Percentiles rank a stretch among this genome's conserved stretches.
Evolutionary conservation across 2,888 invertebrate species (phyloP).

Genomic region (Cosmia trapezina): DNA sequence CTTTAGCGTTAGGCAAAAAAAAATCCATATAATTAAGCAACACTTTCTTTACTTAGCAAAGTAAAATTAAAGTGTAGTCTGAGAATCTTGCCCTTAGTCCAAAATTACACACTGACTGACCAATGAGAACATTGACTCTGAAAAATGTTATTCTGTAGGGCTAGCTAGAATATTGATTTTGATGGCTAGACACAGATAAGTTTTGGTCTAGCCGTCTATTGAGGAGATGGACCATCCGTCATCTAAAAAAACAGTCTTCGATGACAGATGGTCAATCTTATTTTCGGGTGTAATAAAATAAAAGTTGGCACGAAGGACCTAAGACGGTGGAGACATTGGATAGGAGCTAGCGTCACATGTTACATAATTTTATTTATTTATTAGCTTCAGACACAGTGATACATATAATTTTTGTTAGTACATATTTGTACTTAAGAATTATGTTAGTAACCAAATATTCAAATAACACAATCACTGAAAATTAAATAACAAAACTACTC

Average conservation of each 20-base stretch:
- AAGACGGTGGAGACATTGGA: not conserved
- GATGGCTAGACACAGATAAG: slow-evolving; percentile 12
- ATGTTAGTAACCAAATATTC: too few relatives aligned
- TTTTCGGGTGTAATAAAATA: not conserved
- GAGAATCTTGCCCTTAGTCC: not conserved
- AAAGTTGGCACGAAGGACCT: not conserved
- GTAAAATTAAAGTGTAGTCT: not conserved
- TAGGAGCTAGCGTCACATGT: not conserved
- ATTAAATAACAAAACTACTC: too few relatives aligned
- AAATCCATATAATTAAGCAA: too few relatives aligned
- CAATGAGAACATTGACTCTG: not conserved
- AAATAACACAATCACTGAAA: too few relatives aligned
- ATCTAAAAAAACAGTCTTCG: not conserved
- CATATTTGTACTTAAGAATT: too few relatives aligned
- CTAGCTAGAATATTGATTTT: not conserved
- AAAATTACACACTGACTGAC: not conserved
- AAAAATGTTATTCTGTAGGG: not conserved
- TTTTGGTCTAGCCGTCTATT: not conserved
- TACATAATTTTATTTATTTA: too few relatives aligned
- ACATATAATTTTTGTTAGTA: too few relatives aligned
- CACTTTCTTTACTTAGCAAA: not conserved
- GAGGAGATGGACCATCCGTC: slow-evolving; percentile 15
- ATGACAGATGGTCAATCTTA: not conserved
- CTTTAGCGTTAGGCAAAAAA: not conserved
- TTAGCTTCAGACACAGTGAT: too few relatives aligned